These are phyloP conservation scores for Centroberyx gerrardi DNA, from an alignment of 2,797 vertebrate genomes.

Conservation along the genomic window DNA sequence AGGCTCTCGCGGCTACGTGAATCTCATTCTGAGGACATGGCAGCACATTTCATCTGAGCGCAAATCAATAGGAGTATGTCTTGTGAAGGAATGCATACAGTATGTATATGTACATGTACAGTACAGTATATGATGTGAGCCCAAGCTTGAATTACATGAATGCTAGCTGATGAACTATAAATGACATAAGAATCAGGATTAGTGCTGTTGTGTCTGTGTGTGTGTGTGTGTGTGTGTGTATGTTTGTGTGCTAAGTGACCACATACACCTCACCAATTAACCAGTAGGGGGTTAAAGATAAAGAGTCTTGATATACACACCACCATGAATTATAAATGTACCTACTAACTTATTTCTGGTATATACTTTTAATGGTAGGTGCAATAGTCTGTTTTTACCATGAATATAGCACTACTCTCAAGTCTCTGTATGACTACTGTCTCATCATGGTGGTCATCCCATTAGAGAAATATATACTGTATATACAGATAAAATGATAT, in stretches of 20 bases:
- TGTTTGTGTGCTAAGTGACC: background rate
- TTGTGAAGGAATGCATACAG: slow-evolving; percentile 58
- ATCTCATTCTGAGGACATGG: slow-evolving; percentile 80
- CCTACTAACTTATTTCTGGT: slow-evolving; percentile 1
- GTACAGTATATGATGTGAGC: slow-evolving; percentile 12
- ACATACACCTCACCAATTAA: background rate
- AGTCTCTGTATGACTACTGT: background rate
- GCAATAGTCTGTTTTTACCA: background rate
- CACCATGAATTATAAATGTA: background rate
- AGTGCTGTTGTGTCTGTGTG: background rate
- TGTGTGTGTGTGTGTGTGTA: background rate
- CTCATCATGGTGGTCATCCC: background rate
- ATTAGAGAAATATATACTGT: too few species aligned
- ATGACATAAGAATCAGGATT: background rate
- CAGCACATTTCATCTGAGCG: slow-evolving; percentile 75
- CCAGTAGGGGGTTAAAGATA: background rate
- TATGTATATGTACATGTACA: slow-evolving; percentile 5
- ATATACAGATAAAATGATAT: slow-evolving; percentile 7
- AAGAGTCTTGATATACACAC: background rate
- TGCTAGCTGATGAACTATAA: background rate
- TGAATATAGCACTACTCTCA: background rate
- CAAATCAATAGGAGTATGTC: slow-evolving; percentile 64
- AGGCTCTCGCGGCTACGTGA: slow-evolving; percentile 75
- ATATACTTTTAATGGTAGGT: background rate
- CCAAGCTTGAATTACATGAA: background rate